phyloP scores from a whole-genome alignment of 2,113 vertebrate species.

The Forbesichthys papilliferus region DNA sequence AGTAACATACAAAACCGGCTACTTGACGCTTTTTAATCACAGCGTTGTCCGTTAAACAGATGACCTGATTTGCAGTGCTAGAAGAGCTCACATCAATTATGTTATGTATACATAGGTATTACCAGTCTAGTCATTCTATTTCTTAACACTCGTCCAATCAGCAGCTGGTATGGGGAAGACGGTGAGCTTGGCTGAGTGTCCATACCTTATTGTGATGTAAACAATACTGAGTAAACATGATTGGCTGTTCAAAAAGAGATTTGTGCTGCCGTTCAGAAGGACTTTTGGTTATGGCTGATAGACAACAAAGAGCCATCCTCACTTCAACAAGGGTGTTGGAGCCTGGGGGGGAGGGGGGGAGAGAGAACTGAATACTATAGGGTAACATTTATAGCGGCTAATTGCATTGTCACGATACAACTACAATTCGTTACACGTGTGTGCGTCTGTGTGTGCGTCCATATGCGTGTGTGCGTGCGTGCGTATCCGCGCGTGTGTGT shows the following conservation, averaged over 20 bases:
- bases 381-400: too few relatives aligned
- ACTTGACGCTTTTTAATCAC: slow-evolving; percentile 77
- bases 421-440: too few relatives aligned
- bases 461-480: too few relatives aligned
- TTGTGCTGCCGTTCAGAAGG: slow-evolving; percentile 68
- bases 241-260: slow-evolving; percentile 74
- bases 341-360: slow-evolving; percentile 49
- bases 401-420: too few relatives aligned
- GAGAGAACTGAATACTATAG: background rate
- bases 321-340: slow-evolving; percentile 63
- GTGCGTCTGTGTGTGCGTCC: too few relatives aligned
- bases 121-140: slow-evolving; percentile 77
- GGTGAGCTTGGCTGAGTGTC: slow-evolving; percentile 72
- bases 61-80: slow-evolving; percentile 74
- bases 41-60: slow-evolving; percentile 76
- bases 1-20: slow-evolving; percentile 74
- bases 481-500: too few relatives aligned
- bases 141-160: slow-evolving; percentile 68
- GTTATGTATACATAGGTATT: slow-evolving; percentile 65
- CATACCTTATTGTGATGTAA: slow-evolving; percentile 77
- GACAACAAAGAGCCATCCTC: slow-evolving; percentile 58
- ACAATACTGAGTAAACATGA: slow-evolving; percentile 79
- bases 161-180: slow-evolving; percentile 80
- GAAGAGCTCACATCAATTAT: slow-evolving; percentile 62
- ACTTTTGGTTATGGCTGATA: slow-evolving; percentile 82